Conservation (phyloP, 2,888 invertebrate species). For the Charanyca ferruginea region DNA sequence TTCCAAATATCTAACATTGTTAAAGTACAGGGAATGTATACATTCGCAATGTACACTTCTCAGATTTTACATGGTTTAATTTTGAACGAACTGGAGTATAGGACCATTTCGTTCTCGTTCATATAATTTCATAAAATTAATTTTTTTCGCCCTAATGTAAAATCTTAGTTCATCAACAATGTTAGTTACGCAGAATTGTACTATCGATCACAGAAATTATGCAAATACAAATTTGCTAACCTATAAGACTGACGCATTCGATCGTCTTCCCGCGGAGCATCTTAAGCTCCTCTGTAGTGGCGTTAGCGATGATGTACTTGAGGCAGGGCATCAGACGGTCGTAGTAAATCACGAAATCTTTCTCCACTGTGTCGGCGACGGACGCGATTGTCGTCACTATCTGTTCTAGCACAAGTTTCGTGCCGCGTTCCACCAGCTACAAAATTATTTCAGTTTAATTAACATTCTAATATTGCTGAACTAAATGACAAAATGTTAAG, state of each 20-base stretch:
- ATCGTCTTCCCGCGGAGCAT: conserved; percentile 99
- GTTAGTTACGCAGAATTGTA: too few species aligned
- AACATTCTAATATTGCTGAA: not conserved
- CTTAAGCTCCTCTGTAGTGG: conserved; percentile 96
- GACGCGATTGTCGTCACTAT: conserved; percentile 99
- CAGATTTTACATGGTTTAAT: too few species aligned
- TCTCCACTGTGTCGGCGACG: conserved; percentile 99
- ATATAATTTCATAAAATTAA: too few species aligned
- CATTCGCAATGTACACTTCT: too few species aligned
- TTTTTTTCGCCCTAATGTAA: too few species aligned
- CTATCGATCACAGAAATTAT: too few species aligned
- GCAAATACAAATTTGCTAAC: conserved; percentile 75
- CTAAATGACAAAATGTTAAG: not conserved
- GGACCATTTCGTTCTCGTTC: too few species aligned
- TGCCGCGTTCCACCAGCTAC: conserved; percentile 97
- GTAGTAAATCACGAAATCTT: conserved; percentile 98
- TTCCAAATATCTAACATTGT: too few species aligned
- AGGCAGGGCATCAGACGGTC: conserved; percentile 98
- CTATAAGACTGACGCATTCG: conserved; percentile 99
- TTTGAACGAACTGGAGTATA: too few species aligned
- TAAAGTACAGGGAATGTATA: too few species aligned
- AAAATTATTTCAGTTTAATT: conserved; percentile 5
- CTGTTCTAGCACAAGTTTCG: conserved; percentile 99
- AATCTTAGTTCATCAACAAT: too few species aligned
- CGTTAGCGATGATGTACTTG: conserved; percentile 99